Conservation (phyloP, 2,888 invertebrate genomes). For the Pimpla rufipes region DNA sequence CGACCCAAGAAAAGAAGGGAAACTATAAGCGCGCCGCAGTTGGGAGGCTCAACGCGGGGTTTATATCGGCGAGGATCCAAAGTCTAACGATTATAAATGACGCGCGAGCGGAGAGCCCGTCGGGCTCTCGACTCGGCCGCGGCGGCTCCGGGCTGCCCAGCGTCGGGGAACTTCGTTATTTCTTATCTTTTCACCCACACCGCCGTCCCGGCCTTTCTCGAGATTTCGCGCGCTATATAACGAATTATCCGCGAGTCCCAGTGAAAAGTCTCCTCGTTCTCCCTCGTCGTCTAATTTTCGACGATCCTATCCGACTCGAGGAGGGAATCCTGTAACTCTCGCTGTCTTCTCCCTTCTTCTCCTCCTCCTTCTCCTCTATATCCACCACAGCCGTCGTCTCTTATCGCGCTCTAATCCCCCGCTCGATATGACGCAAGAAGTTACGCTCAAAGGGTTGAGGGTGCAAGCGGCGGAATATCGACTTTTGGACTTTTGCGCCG, state of each 20-base stretch:
- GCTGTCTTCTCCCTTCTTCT: slow-evolving; percentile 7
- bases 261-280: slow-evolving; percentile 15
- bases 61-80: slow-evolving; percentile 70
- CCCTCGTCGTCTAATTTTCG: slow-evolving; percentile 32
- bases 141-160: too few relatives aligned
- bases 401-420: too few relatives aligned
- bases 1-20: slow-evolving; percentile 4
- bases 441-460: too few relatives aligned
- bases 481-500: too few relatives aligned
- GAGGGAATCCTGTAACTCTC: not conserved
- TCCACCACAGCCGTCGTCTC: not conserved
- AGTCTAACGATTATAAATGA: slow-evolving; percentile 74
- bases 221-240: not conserved
- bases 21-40: slow-evolving; percentile 41
- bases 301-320: slow-evolving; percentile 37
- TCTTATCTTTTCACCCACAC: slow-evolving; percentile 63
- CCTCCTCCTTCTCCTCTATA: not conserved
- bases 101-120: slow-evolving; percentile 10
- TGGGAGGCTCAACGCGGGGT: slow-evolving; percentile 58
- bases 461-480: too few relatives aligned
- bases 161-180: slow-evolving; percentile 65
- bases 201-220: not conserved
- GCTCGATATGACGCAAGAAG: too few relatives aligned
- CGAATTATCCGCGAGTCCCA: slow-evolving; percentile 9
- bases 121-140: slow-evolving; percentile 26